phyloP scores from a whole-genome alignment of 1,140 invertebrate genomes.

The Heliconius hermathena region DNA sequence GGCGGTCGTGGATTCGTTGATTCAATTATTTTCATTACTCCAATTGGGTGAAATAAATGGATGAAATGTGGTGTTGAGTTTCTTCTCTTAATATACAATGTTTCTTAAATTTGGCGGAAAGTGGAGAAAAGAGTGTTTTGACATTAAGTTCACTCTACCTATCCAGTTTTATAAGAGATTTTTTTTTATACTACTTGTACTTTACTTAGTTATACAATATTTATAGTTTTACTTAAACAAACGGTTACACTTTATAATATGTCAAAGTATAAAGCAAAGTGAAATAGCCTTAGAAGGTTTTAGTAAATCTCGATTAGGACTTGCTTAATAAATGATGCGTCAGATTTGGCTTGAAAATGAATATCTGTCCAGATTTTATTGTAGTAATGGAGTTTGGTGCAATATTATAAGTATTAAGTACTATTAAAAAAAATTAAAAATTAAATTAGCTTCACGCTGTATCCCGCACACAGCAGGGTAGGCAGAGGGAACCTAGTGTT shows the following conservation, averaged over 20 bases:
- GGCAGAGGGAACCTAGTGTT: too few relatives aligned
- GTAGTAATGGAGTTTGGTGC: background rate
- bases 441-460: too few relatives aligned
- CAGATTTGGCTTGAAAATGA: constrained; percentile 9
- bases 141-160: background rate
- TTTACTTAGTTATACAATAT: background rate
- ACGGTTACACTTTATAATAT: constrained; percentile 49
- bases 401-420: background rate
- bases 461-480: too few relatives aligned
- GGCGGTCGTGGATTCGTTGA: background rate
- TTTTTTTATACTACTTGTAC: background rate
- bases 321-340: constrained; percentile 20
- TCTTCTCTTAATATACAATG: background rate
- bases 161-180: background rate
- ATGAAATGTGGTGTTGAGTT: background rate
- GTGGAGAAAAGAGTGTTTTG: background rate
- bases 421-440: background rate
- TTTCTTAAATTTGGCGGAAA: background rate
- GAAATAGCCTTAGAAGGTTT: constrained; percentile 41
- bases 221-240: background rate
- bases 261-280: constrained; percentile 43
- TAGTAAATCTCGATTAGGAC: constrained; percentile 21
- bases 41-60: too few relatives aligned
- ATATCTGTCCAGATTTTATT: background rate
- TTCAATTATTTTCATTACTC: too few relatives aligned